Base-by-base conservation (phyloP, 64 coral and sea anemone species). In the Stichodactyla helianthus region DNA sequence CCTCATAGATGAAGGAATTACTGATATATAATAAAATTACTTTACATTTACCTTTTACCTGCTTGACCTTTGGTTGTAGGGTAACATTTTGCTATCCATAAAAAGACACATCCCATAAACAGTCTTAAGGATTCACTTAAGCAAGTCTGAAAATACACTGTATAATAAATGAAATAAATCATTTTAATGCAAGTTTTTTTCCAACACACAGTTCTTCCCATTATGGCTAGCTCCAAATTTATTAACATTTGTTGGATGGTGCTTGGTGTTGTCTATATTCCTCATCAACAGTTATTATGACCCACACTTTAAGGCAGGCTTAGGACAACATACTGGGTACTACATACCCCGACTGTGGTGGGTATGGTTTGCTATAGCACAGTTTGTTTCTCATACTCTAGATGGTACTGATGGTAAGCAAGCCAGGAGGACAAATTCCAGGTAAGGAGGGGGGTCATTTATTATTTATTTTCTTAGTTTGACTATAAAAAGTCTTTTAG, bases 391-490 rank as follows among this genome's bases (percentile, higher is more conserved):
- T 56, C 97, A 99, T 77, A 99, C 97, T 16, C 87, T 99, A 31
- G 97, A 99, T 90, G 97, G 97, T 18, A 94, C 87, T 91, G 97
- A 99, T 93, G 97, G 97, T 13, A 99, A 99, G 89, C 97, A 99
- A 70, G 97, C 97, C 23, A 70, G 97, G 0, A 89, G 97, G 9
- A 99, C 97, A 26, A 93, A 90, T 53, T 93, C 90, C 83, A 99
- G 97, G 97, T 95, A 65, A 5, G 19, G 16, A 12, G 56, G 0
- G 15, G 15, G 15, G 14, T 59, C 35, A 65, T 6, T 65, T 65
- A 16, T 65, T 20, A 65, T 65, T 9, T 58, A 3, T 11, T 11
- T 9, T 58, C 14, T 58, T 15, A 58, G 3, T 58, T 58, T 44
- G 35, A 44, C 35, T 44, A 2, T 44, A 44, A 44, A 44, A 44